Base-by-base conservation (phyloP, 2,888 invertebrate species). In the Microctonus aethiopoides region DNA sequence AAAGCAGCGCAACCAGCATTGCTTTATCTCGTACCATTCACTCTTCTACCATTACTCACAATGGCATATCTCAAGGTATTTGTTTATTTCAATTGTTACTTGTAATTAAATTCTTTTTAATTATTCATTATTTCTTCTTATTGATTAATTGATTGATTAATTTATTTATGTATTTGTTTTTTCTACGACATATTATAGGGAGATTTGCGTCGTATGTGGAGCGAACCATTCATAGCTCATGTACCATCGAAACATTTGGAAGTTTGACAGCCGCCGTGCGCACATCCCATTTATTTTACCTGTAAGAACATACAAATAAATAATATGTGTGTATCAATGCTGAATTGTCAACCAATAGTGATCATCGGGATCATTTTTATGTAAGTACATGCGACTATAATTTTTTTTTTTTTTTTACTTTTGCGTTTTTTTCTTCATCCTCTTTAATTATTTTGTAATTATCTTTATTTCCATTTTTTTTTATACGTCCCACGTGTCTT, bases 1-100 rank as follows among this genome's bases (percentile, higher is more conserved):
- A 97, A 97, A 90, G 98, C 98, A 79, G 98, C 98, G 75, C 98
- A 98, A 88, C 98, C 98, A 74, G 98, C 98, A 78, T 91, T 98
- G 81, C 91, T 98, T 71, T 98, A 98, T 90, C 92, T 98, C 84
- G 98, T 98, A 86, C 98, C 98, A 84, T 98, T 98, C 88, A 98
- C 98, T 84, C 90, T 98, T 86, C 90, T 98, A 88, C 98, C 98
- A 78, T 91, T 98, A 77, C 91, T 98, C 81, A 95, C 97, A 78
- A 98, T 98, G 98, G 98, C 98, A 77, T 98, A 98, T 88, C 91
- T 98, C 79, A 98, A 97, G 92, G 97, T 97, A 62, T 32, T 60
- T 1, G 6, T 13, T 4, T 34, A 13, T 56, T 16, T 13, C 4
- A 4, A 36, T 24, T 26, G 39, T 52, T 60, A 11, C 22, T 32